Percentiles rank a stretch among this genome's conserved stretches.
Evolutionary conservation across 2,113 vertebrate genomes (phyloP).

Genomic region (Podarcis muralis): DNA sequence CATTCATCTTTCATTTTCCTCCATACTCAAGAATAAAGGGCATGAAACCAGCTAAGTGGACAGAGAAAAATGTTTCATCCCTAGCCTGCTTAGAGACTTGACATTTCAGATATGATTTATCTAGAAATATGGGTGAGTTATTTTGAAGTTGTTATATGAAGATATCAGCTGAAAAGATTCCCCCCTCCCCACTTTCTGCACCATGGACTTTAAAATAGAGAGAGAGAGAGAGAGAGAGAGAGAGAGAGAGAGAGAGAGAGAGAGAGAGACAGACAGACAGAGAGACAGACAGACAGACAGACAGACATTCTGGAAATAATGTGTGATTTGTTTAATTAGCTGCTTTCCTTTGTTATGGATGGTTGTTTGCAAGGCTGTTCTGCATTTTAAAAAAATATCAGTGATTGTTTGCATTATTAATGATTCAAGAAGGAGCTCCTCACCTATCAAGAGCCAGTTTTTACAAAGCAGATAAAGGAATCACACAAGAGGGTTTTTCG

Average conservation of each 20-base stretch:
- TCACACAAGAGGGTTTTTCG: slow-evolving; percentile 26
- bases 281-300: slow-evolving; percentile 17
- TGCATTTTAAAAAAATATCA: slow-evolving; percentile 54
- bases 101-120: slow-evolving; percentile 69
- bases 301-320: slow-evolving; percentile 59
- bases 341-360: slow-evolving; percentile 66
- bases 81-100: slow-evolving; percentile 52
- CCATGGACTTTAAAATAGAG: slow-evolving; percentile 58
- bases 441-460: slow-evolving; percentile 61
- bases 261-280: neutral
- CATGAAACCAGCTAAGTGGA: neutral
- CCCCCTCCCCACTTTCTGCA: slow-evolving; percentile 47
- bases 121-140: slow-evolving; percentile 66
- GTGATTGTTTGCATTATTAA: slow-evolving; percentile 69
- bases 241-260: slow-evolving; percentile 47
- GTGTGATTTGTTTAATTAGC: slow-evolving; percentile 66
- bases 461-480: slow-evolving; percentile 57
- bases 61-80: slow-evolving; percentile 40
- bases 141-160: slow-evolving; percentile 70
- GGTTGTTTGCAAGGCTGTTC: slow-evolving; percentile 64
- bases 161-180: slow-evolving; percentile 67
- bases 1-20: slow-evolving; percentile 24
- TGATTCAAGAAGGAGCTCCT: slow-evolving; percentile 67
- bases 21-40: slow-evolving; percentile 37
- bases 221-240: slow-evolving; percentile 50